Percentiles rank a stretch among this genome's conserved stretches.
Conservation (phyloP, 2,797 vertebrate species). For the Australoheros facetus region DNA sequence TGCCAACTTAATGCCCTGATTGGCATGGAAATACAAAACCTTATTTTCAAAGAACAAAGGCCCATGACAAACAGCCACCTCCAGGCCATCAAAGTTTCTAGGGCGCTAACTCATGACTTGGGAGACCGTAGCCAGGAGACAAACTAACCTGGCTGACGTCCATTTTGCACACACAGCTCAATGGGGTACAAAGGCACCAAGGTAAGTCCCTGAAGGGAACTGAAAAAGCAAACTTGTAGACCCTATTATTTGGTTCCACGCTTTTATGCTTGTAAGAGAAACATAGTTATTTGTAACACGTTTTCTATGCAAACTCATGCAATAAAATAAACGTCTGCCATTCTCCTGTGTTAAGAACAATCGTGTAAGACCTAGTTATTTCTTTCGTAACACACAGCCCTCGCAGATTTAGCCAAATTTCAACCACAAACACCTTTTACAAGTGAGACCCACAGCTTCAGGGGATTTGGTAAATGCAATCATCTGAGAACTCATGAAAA, state of each 20-base stretch:
- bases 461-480: neutral
- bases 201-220: neutral
- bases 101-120: conserved; percentile 26
- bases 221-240: conserved; percentile 7
- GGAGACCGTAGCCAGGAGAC: conserved; percentile 48
- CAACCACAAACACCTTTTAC: neutral
- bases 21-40: conserved; percentile 42
- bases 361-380: neutral
- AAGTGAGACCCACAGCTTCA: neutral
- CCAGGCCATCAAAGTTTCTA: conserved; percentile 25
- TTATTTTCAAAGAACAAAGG: conserved; percentile 48
- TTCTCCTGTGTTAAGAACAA: neutral
- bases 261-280: neutral
- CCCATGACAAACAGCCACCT: conserved; percentile 33
- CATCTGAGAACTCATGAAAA: neutral
- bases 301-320: neutral
- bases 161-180: conserved; percentile 30
- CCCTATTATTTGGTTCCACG: conserved; percentile 4
- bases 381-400: neutral
- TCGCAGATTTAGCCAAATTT: neutral
- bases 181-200: conserved; percentile 12
- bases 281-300: neutral
- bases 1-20: conserved; percentile 35
- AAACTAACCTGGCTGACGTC: conserved; percentile 29
- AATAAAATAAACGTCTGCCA: neutral